Percentiles rank a stretch among this genome's conserved stretches.
Conservation (phyloP, 2,797 vertebrate species). For the Glossophaga mutica region DNA sequence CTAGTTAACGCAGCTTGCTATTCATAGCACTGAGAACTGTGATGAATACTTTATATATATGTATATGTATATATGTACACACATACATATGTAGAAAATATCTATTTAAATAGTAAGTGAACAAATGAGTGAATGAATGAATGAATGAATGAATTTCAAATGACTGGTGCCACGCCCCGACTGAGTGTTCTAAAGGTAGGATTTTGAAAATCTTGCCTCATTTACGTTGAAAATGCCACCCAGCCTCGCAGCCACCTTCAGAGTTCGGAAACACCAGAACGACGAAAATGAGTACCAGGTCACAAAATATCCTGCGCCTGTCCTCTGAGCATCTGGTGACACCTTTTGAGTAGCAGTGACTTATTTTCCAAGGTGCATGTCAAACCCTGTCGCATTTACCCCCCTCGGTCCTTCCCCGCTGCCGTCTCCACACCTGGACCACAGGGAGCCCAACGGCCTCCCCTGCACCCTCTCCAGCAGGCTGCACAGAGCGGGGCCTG, state of each 20-base stretch:
- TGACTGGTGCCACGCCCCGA: neutral
- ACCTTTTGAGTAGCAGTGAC: rapidly evolving
- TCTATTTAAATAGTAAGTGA: neutral
- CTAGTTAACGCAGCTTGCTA: neutral
- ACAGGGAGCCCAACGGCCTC: neutral
- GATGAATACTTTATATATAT: rapidly evolving
- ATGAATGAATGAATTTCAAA: neutral
- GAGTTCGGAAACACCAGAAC: neutral
- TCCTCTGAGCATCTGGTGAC: neutral
- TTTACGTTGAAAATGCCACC: neutral
- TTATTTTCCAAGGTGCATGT: neutral
- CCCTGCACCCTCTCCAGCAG: neutral
- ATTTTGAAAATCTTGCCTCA: neutral
- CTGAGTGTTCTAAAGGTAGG: neutral
- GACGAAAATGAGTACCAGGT: neutral
- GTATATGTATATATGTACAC: rapidly evolving
- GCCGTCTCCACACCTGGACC: neutral
- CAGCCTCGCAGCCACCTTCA: neutral
- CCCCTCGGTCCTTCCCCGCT: neutral
- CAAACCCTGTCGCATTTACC: neutral
- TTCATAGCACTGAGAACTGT: neutral
- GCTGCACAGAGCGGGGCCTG: neutral
- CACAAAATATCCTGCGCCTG: neutral
- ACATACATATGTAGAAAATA: neutral
- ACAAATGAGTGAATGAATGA: neutral